These are phyloP conservation scores for Coregonus ussuriensis DNA, from an alignment of 2,797 vertebrate species.

Conservation along the genomic window DNA sequence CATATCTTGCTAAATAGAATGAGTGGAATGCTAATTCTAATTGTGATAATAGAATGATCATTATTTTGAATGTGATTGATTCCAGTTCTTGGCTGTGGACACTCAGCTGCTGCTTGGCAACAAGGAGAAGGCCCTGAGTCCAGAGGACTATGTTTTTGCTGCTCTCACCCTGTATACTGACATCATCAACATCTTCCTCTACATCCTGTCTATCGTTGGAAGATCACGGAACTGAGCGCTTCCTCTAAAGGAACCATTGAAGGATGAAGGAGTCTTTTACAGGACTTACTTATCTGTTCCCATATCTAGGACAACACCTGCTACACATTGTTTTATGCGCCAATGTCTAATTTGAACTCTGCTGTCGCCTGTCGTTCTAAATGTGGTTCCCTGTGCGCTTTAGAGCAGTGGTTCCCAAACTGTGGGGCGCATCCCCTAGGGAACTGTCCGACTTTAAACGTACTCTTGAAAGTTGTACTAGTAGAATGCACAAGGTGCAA, in stretches of 20 bases:
- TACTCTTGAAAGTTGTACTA: too few species aligned
- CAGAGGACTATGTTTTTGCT: constrained; percentile 89
- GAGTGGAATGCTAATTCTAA: too few species aligned
- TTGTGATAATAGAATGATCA: not conserved
- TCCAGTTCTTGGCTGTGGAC: constrained; percentile 90
- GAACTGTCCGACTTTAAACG: too few species aligned
- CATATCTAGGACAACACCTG: not conserved
- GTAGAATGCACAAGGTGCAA: too few species aligned
- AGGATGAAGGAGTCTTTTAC: not conserved
- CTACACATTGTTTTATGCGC: too few species aligned
- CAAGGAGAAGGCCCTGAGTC: constrained; percentile 88
- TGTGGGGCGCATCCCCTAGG: too few species aligned
- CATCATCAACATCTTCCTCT: constrained; percentile 90
- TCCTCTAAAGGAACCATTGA: constrained; percentile 10
- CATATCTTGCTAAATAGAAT: not conserved
- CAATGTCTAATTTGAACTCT: too few species aligned
- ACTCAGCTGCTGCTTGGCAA: constrained; percentile 91
- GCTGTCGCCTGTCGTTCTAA: too few species aligned
- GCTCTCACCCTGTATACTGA: constrained; percentile 91
- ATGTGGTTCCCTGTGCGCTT: too few species aligned
- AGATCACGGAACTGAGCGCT: constrained; percentile 49
- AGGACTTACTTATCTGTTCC: not conserved
- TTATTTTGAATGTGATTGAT: constrained; percentile 3
- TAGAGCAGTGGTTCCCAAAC: too few species aligned
- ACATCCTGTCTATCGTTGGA: constrained; percentile 85